Evolutionary conservation across 2,113 vertebrate species (phyloP).

Genomic region (Eonycteris spelaea): DNA sequence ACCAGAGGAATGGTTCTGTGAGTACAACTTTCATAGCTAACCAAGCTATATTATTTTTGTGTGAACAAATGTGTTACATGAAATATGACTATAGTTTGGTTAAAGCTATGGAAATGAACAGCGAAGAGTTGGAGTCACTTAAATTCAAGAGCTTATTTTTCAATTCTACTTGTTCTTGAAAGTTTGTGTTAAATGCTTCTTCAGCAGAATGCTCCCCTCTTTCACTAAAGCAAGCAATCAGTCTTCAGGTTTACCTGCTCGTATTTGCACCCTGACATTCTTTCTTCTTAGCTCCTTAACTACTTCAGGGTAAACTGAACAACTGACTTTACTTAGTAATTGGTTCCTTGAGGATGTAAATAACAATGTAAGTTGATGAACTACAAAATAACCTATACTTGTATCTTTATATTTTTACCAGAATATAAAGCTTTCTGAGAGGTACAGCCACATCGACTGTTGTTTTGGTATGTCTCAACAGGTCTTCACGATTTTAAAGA

Average conservation of each 20-base stretch:
- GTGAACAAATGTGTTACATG: background rate
- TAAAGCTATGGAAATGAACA: background rate
- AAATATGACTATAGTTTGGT: background rate
- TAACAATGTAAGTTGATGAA: background rate
- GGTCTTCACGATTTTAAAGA: background rate
- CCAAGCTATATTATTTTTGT: background rate
- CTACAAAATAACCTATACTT: background rate
- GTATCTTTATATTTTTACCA: background rate
- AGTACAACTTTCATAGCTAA: background rate
- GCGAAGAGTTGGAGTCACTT: background rate
- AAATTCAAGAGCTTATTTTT: background rate
- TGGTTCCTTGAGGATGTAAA: background rate
- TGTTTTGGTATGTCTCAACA: background rate
- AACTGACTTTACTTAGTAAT: background rate
- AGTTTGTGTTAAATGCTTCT: background rate
- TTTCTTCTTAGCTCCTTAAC: background rate
- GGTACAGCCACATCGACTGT: background rate
- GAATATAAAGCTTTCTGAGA: background rate
- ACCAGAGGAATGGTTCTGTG: background rate
- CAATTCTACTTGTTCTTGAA: background rate
- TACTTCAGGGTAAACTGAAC: background rate
- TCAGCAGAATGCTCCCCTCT: background rate
- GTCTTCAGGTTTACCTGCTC: background rate
- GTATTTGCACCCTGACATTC: background rate
- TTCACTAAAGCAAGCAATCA: background rate